Evolutionary conservation across 2,113 vertebrate genomes (phyloP).

Genomic region (Petaurus breviceps): DNA sequence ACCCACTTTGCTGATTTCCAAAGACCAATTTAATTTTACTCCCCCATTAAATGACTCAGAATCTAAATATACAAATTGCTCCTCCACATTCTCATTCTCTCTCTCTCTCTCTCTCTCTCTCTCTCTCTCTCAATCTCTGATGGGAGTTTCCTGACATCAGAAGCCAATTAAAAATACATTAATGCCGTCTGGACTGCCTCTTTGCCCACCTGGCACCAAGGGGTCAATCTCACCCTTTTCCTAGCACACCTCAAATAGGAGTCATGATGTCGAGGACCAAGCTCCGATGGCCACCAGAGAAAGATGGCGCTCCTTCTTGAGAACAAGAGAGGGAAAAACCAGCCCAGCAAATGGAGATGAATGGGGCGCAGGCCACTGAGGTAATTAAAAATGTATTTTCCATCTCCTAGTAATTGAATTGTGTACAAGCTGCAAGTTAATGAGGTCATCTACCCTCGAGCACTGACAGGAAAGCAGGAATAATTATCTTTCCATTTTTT

Average conservation of each 20-base stretch:
- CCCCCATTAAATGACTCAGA: slow-evolving; percentile 55
- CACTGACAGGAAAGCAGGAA: slow-evolving; percentile 94
- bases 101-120: background rate
- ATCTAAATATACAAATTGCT: slow-evolving; percentile 63
- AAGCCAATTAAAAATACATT: slow-evolving; percentile 64
- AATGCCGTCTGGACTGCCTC: slow-evolving; percentile 23
- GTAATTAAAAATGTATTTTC: slow-evolving; percentile 98
- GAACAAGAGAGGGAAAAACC: slow-evolving; percentile 81
- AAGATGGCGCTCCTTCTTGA: slow-evolving; percentile 78
- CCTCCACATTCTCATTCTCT: background rate
- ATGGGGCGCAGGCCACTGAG: slow-evolving; percentile 89
- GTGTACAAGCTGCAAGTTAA: slow-evolving; percentile 97
- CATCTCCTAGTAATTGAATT: slow-evolving; percentile 97
- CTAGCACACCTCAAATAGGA: slow-evolving; percentile 71
- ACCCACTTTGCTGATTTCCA: slow-evolving; percentile 58
- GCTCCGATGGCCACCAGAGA: slow-evolving; percentile 68
- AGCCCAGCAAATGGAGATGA: slow-evolving; percentile 91
- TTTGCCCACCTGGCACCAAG: slow-evolving; percentile 36
- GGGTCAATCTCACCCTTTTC: slow-evolving; percentile 77
- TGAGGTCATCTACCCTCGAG: slow-evolving; percentile 94
- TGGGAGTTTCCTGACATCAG: slow-evolving; percentile 49
- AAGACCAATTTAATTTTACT: slow-evolving; percentile 40
- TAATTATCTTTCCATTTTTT: slow-evolving; percentile 97
- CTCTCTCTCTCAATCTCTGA: background rate
- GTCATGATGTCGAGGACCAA: slow-evolving; percentile 66